Conservation (phyloP, 1,140 invertebrate species). For the Hyphantria cunea region DNA sequence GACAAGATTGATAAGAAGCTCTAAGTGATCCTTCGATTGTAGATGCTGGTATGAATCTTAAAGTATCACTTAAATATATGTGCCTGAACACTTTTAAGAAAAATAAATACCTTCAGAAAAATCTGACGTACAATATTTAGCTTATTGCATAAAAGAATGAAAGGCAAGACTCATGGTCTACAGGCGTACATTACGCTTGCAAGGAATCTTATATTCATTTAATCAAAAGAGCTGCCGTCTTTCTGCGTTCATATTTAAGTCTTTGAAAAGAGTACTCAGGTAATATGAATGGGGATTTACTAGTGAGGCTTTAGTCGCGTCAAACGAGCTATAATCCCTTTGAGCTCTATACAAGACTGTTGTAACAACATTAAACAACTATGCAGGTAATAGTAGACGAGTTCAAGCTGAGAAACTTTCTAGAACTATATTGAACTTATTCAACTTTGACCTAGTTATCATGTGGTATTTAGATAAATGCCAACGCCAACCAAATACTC, state of each 20-base stretch:
- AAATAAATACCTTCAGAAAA: no score
- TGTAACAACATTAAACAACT: not conserved
- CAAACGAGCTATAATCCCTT: conserved; percentile 16
- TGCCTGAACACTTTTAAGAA: no score
- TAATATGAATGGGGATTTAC: conserved; percentile 19
- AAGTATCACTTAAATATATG: no score
- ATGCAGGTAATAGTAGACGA: not conserved
- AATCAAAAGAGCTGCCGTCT: conserved; percentile 17
- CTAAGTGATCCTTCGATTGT: no score
- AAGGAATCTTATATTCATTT: conserved; percentile 18
- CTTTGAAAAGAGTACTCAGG: conserved; percentile 15
- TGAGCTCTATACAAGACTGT: conserved; percentile 10
- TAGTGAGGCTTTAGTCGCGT: conserved; percentile 16
- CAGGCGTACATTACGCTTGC: conserved; percentile 18
- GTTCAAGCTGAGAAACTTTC: not conserved
- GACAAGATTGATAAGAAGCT: no score
- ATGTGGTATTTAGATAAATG: no score
- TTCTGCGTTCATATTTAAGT: conserved; percentile 10
- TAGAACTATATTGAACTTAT: no score
- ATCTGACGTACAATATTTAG: not conserved
- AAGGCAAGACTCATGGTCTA: conserved; percentile 1
- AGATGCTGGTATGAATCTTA: no score
- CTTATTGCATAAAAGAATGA: not conserved
- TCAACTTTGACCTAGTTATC: no score
- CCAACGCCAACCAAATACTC: no score